Percentiles rank a stretch among this genome's conserved stretches.
phyloP scores from a whole-genome alignment of 2,888 invertebrate genomes.

The Melangyna quadrimaculata region DNA sequence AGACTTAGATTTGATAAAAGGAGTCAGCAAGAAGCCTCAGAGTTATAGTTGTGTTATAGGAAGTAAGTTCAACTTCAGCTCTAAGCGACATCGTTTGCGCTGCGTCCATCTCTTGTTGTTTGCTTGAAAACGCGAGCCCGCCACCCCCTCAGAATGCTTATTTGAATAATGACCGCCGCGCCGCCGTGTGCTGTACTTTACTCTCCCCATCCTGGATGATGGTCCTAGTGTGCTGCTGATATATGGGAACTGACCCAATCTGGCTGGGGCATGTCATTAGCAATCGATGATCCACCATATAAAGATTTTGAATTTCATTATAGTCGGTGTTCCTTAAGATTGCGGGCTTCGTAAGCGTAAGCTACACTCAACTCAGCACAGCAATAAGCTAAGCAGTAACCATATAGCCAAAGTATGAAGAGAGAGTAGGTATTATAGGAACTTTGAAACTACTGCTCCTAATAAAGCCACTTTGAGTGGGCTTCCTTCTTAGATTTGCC shows the following conservation, averaged over 20 bases:
- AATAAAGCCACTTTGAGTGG: slow-evolving; percentile 67
- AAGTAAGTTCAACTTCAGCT: not conserved
- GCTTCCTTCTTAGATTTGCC: slow-evolving; percentile 54
- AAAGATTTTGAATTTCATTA: slow-evolving; percentile 70
- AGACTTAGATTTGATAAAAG: slow-evolving; percentile 58
- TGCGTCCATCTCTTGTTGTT: not conserved
- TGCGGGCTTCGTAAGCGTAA: not conserved
- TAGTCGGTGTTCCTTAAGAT: slow-evolving; percentile 31
- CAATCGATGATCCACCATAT: slow-evolving; percentile 71
- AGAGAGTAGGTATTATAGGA: not conserved
- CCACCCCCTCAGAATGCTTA: slow-evolving; percentile 51
- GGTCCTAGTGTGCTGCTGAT: slow-evolving; percentile 40
- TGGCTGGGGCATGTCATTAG: slow-evolving; percentile 70
- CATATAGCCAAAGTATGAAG: not conserved
- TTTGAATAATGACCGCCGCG: slow-evolving; percentile 71
- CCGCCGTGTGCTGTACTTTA: slow-evolving; percentile 53
- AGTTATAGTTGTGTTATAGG: slow-evolving; percentile 10
- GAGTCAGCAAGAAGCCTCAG: not conserved
- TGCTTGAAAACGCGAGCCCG: not conserved
- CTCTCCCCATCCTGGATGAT: slow-evolving; percentile 9
- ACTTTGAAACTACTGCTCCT: slow-evolving; percentile 30
- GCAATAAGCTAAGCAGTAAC: not conserved
- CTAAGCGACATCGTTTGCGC: not conserved
- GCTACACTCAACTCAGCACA: slow-evolving; percentile 25
- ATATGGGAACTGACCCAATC: slow-evolving; percentile 72